Base-by-base conservation (phyloP, 2,113 vertebrate species). In the Stercorarius parasiticus region DNA sequence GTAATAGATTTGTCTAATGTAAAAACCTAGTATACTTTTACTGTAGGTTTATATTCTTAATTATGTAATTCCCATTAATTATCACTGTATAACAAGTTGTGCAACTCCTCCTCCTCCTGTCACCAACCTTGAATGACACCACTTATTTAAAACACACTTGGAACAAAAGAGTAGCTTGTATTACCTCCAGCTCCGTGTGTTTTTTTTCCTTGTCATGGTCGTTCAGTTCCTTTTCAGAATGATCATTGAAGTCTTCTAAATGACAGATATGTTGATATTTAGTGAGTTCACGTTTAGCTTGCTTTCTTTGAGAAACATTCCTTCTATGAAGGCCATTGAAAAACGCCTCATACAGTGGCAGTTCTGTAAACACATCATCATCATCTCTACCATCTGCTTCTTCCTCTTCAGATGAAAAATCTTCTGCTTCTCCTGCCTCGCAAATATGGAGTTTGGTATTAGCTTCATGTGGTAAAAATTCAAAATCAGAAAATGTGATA, bases 401-500 rank as follows among this genome's bases (percentile, higher is more conserved):
- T 27, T 97, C 97, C n/a, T 98, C 98, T 53, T 93, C 97, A 32
- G 97, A 98, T 49, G 95, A 98, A 77, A 92, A 97, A 26, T 77
- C 23, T 25, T 82, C 97, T 25, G 94, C 95, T 10, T 98, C 97
- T 45, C 94, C 98, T 65, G 95, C 97, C 53, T 98, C 95, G 0
- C 79, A 95, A 65, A 92, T 88, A 58, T 40, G 94, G 74, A 97
- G 71, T 13, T 88, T 93, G 82, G 72, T 56, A 40, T 87, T 87
- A 36, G n/a, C 47, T 53, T 89, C 58, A 45, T 52, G 65, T 36
- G 85, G 30, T 80, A 87, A 83, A 87, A 52, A n/a, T 17, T 81
- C 47, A 3, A 84, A 93, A 80, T 98, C 98, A 38, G 97, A 97
- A 97, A 99, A 99, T 14, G 98, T 91, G 86, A 99, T 98, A 83